A percentile compares a stretch with the other conserved stretches of the same genome.
Evolutionary conservation across 2,888 invertebrate genomes (phyloP).

Genomic region (Torymus aiolomorphi): DNA sequence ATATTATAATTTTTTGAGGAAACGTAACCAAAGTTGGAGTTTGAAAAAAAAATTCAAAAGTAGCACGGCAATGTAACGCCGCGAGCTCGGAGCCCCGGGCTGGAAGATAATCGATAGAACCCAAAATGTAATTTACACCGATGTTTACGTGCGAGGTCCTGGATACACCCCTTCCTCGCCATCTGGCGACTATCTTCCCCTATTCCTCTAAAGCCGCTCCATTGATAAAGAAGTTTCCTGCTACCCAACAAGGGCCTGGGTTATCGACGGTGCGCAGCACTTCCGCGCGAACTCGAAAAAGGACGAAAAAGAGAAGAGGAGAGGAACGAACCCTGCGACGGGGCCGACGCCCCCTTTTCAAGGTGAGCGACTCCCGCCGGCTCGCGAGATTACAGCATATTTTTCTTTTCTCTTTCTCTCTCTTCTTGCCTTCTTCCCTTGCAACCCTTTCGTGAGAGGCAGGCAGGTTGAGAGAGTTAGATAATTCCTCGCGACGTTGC

Average conservation of each 20-base stretch:
- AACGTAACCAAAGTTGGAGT: too few relatives aligned
- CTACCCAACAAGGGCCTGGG: background rate
- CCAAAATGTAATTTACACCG: constrained; percentile 23
- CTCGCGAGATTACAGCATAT: constrained; percentile 66
- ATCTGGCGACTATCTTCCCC: background rate
- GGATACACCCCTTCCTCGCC: background rate
- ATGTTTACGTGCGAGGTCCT: too few relatives aligned
- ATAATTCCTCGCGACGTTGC: constrained; percentile 19
- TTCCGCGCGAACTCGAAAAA: constrained; percentile 49
- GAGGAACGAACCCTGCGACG: constrained; percentile 66
- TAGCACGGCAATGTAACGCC: too few relatives aligned
- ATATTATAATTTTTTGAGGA: too few relatives aligned
- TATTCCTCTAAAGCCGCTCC: background rate
- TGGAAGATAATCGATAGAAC: constrained; percentile 20
- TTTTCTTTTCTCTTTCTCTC: constrained; percentile 59
- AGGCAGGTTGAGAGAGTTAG: constrained; percentile 17
- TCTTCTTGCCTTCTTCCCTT: constrained; percentile 27
- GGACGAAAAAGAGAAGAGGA: constrained; percentile 40
- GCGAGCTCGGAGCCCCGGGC: background rate
- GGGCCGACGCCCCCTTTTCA: constrained; percentile 70
- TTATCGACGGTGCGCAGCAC: constrained; percentile 56
- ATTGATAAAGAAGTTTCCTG: constrained; percentile 16
- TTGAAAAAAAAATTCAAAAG: too few relatives aligned
- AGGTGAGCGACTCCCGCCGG: constrained; percentile 68
- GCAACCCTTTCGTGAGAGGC: constrained; percentile 2